phyloP scores from a whole-genome alignment of 1,140 invertebrate genomes.

The Fopius arisanus region DNA sequence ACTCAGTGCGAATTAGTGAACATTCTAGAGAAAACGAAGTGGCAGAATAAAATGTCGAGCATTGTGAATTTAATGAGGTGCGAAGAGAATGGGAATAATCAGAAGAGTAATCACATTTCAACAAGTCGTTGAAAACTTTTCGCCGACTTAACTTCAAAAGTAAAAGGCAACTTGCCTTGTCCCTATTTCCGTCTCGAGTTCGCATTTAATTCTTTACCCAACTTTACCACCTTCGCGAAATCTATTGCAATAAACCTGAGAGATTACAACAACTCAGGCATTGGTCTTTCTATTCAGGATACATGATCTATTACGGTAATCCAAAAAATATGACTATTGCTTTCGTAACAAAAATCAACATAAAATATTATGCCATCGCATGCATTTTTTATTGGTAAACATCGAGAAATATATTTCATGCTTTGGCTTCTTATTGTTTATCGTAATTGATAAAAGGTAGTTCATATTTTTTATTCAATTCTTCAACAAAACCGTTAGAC shows the following conservation, averaged over 20 bases:
- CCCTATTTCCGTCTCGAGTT: conserved; percentile 44
- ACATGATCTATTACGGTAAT: conserved; percentile 1
- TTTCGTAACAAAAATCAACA: no score
- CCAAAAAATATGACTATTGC: neutral
- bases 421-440: no score
- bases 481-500: no score
- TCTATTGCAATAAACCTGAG: conserved; percentile 26
- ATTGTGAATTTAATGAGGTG: neutral
- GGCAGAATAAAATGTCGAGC: neutral
- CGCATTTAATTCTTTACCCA: conserved; percentile 10
- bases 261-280: conserved; percentile 18
- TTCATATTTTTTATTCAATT: no score
- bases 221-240: conserved; percentile 16
- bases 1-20: neutral
- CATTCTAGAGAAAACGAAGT: neutral
- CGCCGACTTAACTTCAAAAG: conserved; percentile 48
- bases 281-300: neutral
- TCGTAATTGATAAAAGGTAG: no score
- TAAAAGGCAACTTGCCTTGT: conserved; percentile 61
- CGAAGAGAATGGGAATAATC: conserved; percentile 2
- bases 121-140: neutral
- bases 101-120: neutral
- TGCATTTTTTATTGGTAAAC: neutral
- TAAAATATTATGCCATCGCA: no score
- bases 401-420: no score